Conservation (phyloP, 92 coral and sea anemone genomes). For the Diadumene lineata region DNA sequence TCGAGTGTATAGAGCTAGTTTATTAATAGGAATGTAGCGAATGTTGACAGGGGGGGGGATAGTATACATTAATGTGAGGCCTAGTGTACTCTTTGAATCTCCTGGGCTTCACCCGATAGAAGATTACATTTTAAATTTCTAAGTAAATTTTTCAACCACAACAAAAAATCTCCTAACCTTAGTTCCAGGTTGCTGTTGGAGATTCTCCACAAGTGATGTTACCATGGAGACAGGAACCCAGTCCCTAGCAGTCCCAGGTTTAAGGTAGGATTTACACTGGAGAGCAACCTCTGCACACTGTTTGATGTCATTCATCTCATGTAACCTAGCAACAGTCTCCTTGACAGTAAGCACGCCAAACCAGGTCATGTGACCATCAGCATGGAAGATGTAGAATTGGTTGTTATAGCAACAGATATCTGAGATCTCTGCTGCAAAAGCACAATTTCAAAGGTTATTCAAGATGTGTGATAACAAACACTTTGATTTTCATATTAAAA, state of each 20-base stretch:
- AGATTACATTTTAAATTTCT: neutral
- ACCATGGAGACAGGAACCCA: constrained; percentile 79
- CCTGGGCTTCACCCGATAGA: too few species aligned
- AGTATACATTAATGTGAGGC: too few species aligned
- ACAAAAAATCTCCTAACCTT: constrained; percentile 43
- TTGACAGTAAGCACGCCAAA: constrained; percentile 82
- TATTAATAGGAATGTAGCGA: too few species aligned
- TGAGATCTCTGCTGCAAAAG: constrained; percentile 52
- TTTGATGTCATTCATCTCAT: constrained; percentile 59
- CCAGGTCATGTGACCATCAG: constrained; percentile 73
- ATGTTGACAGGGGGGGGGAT: too few species aligned
- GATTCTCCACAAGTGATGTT: constrained; percentile 50
- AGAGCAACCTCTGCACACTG: constrained; percentile 79
- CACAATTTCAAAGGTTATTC: neutral
- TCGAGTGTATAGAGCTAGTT: too few species aligned
- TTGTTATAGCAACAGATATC: constrained; percentile 78
- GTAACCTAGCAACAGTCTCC: constrained; percentile 83
- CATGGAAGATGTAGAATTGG: constrained; percentile 76
- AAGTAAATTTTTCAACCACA: neutral
- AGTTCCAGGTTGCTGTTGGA: constrained; percentile 40
- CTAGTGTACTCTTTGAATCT: too few species aligned
- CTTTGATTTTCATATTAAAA: too few species aligned
- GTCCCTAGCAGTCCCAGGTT: constrained; percentile 84
- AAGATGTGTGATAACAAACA: too few species aligned
- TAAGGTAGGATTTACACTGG: constrained; percentile 64